Evolutionary conservation across 2,113 vertebrate species (phyloP).

Genomic region (Eptatretus burgeri): DNA sequence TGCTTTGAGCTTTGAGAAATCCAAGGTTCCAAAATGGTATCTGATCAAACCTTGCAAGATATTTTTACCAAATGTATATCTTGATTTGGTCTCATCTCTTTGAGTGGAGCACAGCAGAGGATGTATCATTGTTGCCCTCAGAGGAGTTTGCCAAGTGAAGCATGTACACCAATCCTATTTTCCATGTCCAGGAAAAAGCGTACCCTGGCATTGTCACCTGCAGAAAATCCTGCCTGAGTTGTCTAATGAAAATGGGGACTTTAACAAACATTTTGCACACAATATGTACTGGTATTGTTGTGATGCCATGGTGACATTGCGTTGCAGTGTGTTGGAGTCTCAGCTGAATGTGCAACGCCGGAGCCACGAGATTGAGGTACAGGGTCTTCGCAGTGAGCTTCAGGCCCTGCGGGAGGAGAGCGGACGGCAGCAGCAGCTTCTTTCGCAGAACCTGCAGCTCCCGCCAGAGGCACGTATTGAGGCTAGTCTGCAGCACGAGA

Average conservation of each 20-base stretch:
- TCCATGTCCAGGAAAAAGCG: neutral
- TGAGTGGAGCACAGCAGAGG: too few species aligned
- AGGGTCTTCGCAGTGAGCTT: slow-evolving; percentile 26
- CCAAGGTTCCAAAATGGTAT: too few species aligned
- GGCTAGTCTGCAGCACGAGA: slow-evolving; percentile 53
- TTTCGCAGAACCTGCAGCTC: slow-evolving; percentile 32
- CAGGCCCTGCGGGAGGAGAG: slow-evolving; percentile 31
- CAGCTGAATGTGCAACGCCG: slow-evolving; percentile 46
- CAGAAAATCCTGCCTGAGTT: neutral
- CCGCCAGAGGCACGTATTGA: slow-evolving; percentile 50
- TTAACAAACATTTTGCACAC: neutral
- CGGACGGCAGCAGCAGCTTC: slow-evolving; percentile 46
- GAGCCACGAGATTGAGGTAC: slow-evolving; percentile 31
- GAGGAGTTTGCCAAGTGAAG: neutral
- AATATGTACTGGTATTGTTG: neutral
- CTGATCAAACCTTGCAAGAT: too few species aligned
- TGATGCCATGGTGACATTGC: neutral
- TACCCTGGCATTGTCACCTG: neutral
- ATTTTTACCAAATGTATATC: too few species aligned
- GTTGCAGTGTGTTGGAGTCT: slow-evolving; percentile 38
- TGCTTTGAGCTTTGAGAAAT: too few species aligned
- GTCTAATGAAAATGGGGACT: neutral
- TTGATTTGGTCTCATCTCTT: too few species aligned
- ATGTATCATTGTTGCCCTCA: neutral
- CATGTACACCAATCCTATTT: neutral